Conservation (phyloP, 2,888 invertebrate species). For the Brachynemurus nebulosus region DNA sequence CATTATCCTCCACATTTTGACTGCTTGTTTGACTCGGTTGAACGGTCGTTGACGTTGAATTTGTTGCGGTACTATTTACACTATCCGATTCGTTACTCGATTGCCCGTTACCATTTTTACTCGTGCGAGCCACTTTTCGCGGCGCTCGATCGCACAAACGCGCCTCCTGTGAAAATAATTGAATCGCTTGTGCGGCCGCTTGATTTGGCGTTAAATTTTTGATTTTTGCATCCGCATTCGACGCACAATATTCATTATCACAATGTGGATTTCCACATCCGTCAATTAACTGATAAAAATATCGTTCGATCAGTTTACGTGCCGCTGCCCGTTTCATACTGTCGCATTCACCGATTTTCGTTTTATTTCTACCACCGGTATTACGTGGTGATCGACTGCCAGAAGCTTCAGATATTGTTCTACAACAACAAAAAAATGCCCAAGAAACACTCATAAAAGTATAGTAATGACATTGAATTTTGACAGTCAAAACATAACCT, state of each 20-base stretch:
- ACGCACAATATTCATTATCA: slow-evolving; percentile 77
- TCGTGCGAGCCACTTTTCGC: slow-evolving; percentile 56
- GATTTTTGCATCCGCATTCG: slow-evolving; percentile 61
- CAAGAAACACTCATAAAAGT: background rate
- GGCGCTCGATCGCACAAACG: slow-evolving; percentile 64
- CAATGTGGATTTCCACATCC: slow-evolving; percentile 86
- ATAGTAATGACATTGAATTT: slow-evolving; percentile 18
- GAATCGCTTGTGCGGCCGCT: slow-evolving; percentile 80
- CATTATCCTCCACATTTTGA: background rate
- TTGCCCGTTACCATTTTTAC: slow-evolving; percentile 16
- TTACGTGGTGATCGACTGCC: slow-evolving; percentile 22
- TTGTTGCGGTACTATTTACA: background rate
- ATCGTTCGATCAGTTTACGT: slow-evolving; percentile 77
- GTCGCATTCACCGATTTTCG: slow-evolving; percentile 33
- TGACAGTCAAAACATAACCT: slow-evolving; percentile 15
- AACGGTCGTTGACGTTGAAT: background rate
- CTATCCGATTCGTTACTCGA: background rate
- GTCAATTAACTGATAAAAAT: slow-evolving; percentile 83
- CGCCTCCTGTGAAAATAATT: slow-evolving; percentile 73
- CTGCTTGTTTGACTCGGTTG: background rate
- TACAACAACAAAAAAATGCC: slow-evolving; percentile 16
- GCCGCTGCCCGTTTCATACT: slow-evolving; percentile 65
- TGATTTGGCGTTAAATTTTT: slow-evolving; percentile 70
- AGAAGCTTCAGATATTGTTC: slow-evolving; percentile 32
- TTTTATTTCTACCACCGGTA: slow-evolving; percentile 20